Evolutionary conservation across 1,140 invertebrate species (phyloP).

Genomic region (Brachystomella parvula): DNA sequence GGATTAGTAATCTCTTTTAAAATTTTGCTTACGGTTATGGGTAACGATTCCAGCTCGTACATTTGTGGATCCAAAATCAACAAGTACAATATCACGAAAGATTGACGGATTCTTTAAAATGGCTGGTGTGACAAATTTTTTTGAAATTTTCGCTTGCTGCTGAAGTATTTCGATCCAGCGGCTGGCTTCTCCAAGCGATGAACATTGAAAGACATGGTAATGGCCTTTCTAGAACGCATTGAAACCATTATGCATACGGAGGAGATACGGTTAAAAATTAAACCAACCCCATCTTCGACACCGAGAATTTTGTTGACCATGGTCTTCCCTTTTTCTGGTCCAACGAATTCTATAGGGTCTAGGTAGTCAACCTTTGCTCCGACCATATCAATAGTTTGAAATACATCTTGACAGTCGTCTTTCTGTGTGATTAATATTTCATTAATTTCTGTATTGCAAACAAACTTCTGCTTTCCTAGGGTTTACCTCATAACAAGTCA

Average conservation of each 20-base stretch:
- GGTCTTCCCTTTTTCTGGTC: constrained; percentile 47
- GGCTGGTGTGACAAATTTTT: constrained; percentile 24
- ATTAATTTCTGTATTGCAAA: too few species aligned
- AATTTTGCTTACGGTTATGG: constrained; percentile 45
- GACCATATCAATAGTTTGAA: constrained; percentile 47
- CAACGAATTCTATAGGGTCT: constrained; percentile 49
- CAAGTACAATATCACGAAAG: constrained; percentile 44
- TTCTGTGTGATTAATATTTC: constrained; percentile 42
- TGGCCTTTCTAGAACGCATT: constrained; percentile 47
- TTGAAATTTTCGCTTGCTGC: constrained; percentile 19
- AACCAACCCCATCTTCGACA: constrained; percentile 42
- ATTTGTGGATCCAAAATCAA: constrained; percentile 54
- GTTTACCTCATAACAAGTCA: constrained; percentile 49
- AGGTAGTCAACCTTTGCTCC: constrained; percentile 50
- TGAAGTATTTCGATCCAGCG: constrained; percentile 49
- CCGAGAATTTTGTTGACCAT: constrained; percentile 38
- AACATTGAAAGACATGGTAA: constrained; percentile 49
- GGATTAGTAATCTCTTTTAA: background rate
- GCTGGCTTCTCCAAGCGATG: constrained; percentile 46
- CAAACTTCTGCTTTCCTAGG: too few species aligned
- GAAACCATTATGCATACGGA: constrained; percentile 14
- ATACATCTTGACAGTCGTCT: constrained; percentile 45
- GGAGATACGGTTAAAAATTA: too few species aligned
- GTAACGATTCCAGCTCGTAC: constrained; percentile 54
- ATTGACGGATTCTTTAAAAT: constrained; percentile 43